A percentile compares a stretch with the other conserved stretches of the same genome.
phyloP scores from a whole-genome alignment of 1,140 invertebrate genomes.

The Galleria mellonella region DNA sequence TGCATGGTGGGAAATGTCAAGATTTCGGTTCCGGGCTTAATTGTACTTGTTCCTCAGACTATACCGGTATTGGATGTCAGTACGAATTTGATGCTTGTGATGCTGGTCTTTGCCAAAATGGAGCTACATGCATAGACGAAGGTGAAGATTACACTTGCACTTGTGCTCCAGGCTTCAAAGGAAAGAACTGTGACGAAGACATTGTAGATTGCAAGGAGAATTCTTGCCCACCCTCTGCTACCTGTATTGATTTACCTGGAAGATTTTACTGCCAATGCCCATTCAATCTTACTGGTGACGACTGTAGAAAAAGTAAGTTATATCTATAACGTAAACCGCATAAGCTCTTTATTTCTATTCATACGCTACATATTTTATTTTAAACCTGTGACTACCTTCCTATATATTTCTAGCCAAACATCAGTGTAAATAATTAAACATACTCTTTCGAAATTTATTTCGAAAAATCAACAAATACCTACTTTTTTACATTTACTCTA shows the following conservation, averaged over 20 bases:
- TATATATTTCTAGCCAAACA: too few relatives aligned
- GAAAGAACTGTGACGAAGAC: conserved; percentile 93
- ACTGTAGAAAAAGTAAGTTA: conserved; percentile 92
- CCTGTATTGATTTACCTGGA: conserved; percentile 94
- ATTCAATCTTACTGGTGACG: conserved; percentile 96
- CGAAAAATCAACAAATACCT: too few relatives aligned
- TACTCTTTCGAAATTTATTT: too few relatives aligned
- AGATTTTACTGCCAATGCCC: conserved; percentile 97
- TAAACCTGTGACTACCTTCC: too few relatives aligned
- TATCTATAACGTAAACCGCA: too few relatives aligned
- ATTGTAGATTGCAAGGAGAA: conserved; percentile 95
- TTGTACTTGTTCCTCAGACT: conserved; percentile 92
- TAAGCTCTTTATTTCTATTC: too few relatives aligned
- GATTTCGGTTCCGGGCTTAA: conserved; percentile 96
- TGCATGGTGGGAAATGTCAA: conserved; percentile 94
- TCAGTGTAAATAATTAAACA: too few relatives aligned
- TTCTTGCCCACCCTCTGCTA: conserved; percentile 94
- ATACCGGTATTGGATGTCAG: conserved; percentile 92
- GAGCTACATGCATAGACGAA: conserved; percentile 91
- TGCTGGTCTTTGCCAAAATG: conserved; percentile 91
- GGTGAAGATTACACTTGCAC: conserved; percentile 89
- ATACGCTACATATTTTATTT: not conserved
- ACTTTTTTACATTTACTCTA: not conserved
- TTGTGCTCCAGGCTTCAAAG: conserved; percentile 90
- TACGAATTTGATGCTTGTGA: conserved; percentile 95